A percentile compares a stretch with the other conserved stretches of the same genome.
These are phyloP conservation scores for Falco columbarius DNA, from an alignment of 2,797 vertebrate species.

Conservation along the genomic window DNA sequence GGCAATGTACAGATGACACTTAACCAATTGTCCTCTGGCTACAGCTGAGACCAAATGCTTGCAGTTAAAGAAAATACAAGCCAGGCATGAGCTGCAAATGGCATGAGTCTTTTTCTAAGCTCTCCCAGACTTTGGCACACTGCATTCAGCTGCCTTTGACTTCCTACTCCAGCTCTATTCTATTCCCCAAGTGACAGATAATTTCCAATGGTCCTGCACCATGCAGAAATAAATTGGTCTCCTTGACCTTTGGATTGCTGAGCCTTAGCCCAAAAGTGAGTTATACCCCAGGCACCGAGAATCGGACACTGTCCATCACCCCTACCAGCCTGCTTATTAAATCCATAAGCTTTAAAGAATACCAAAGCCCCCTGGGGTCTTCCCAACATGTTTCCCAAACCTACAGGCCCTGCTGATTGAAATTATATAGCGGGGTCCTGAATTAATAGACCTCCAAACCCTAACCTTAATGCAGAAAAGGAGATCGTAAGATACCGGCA, in stretches of 20 bases:
- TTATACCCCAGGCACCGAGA: background rate
- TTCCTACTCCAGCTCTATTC: background rate
- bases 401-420: background rate
- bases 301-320: background rate
- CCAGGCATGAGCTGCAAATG: background rate
- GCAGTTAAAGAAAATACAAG: background rate
- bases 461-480: background rate
- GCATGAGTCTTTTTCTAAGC: background rate
- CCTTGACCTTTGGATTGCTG: background rate
- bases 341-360: background rate
- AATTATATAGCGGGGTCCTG: background rate
- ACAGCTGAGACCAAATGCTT: background rate
- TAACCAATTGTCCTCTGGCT: background rate
- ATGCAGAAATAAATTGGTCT: background rate
- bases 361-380: background rate
- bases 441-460: background rate
- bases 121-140: background rate
- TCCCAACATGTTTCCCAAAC: background rate
- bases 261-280: background rate
- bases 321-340: background rate
- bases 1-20: fast-evolving
- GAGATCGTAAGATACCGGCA: background rate
- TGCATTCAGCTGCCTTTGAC: background rate
- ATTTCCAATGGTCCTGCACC: background rate
- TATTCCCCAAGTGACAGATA: background rate